Evolutionary conservation across 1,140 invertebrate genomes (phyloP).

Genomic region (Drosophila kepulauana): DNA sequence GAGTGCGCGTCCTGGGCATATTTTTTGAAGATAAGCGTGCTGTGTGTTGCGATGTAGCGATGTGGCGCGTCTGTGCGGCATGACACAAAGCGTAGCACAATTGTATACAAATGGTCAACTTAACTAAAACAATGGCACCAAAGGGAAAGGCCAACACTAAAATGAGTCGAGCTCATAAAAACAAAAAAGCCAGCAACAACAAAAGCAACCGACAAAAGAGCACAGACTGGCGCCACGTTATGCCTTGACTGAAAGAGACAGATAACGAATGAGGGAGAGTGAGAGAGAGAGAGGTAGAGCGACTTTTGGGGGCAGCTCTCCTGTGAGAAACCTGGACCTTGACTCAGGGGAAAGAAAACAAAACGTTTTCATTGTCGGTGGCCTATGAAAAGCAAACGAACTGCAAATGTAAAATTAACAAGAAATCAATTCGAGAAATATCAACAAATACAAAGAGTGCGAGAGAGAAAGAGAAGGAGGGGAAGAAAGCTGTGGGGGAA

Average conservation of each 20-base stretch:
- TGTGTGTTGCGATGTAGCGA: neutral
- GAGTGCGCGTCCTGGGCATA: conserved; percentile 38
- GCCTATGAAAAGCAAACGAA: conserved; percentile 62
- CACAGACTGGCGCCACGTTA: conserved; percentile 60
- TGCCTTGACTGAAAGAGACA: neutral
- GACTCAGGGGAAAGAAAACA: conserved; percentile 48
- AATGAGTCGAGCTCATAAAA: conserved; percentile 71
- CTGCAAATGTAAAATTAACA: conserved; percentile 82
- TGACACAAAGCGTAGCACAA: conserved; percentile 65
- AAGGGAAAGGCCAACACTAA: conserved; percentile 53
- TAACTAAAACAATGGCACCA: conserved; percentile 79
- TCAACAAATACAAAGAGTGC: conserved; percentile 34
- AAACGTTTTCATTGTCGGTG: conserved; percentile 17
- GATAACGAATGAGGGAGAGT: too few relatives aligned
- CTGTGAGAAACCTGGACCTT: neutral
- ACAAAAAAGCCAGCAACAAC: conserved; percentile 44
- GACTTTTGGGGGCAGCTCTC: neutral
- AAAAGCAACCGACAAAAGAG: conserved; percentile 57
- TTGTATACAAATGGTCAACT: conserved; percentile 83
- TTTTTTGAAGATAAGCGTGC: conserved; percentile 55
- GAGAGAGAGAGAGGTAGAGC: neutral
- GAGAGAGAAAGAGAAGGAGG: neutral
- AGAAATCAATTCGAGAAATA: conserved; percentile 78
- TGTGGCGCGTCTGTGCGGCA: conserved; percentile 28
- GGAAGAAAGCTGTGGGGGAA: neutral